phyloP scores from a whole-genome alignment of 1,140 invertebrate genomes.

The Nebria ingens region DNA sequence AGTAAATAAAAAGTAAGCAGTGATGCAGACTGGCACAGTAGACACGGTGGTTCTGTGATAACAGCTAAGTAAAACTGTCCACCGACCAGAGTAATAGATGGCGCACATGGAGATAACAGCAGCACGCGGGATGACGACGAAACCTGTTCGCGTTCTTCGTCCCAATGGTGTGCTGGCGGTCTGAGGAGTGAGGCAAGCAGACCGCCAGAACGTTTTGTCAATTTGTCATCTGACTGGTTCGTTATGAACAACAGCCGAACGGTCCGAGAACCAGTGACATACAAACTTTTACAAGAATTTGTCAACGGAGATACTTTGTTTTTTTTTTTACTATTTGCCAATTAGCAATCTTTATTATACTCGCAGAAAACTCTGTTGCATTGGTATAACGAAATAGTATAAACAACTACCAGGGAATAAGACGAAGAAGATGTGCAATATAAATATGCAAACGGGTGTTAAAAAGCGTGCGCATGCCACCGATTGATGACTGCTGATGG shows the following conservation, averaged over 20 bases:
- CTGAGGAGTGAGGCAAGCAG: background rate
- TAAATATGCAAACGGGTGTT: too few species aligned
- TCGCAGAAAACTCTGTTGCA: too few species aligned
- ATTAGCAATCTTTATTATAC: too few species aligned
- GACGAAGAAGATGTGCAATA: too few species aligned
- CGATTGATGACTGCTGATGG: background rate
- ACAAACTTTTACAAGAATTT: background rate
- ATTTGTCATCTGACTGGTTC: conserved; percentile 6
- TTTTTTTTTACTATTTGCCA: too few species aligned
- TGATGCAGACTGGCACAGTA: background rate
- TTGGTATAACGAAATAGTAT: too few species aligned
- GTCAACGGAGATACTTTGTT: too few species aligned
- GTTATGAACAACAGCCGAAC: background rate
- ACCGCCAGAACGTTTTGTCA: conserved; percentile 1
- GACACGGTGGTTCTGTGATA: conserved; percentile 5
- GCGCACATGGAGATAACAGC: background rate
- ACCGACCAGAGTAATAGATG: conserved; percentile 3
- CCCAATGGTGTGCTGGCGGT: background rate
- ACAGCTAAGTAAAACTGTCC: conserved; percentile 9
- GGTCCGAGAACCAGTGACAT: background rate
- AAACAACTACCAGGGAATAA: too few species aligned
- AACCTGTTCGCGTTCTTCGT: background rate
- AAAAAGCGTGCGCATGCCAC: too few species aligned
- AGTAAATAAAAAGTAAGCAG: background rate
- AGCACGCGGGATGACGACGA: background rate